Evolutionary conservation across 2,888 invertebrate species (phyloP).

Genomic region (Eupithecia vulgata): DNA sequence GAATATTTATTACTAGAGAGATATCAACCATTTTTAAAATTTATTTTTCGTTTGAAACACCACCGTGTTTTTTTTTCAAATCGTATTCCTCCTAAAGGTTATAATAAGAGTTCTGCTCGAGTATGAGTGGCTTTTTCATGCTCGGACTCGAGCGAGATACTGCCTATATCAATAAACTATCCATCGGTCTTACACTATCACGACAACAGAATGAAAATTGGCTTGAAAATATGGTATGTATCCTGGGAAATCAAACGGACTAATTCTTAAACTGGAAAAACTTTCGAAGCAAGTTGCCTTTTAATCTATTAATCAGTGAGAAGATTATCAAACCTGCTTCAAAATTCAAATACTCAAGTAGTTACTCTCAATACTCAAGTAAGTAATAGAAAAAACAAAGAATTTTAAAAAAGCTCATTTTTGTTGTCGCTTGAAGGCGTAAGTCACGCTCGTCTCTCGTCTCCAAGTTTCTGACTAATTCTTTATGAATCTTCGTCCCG

Average conservation of each 20-base stretch:
- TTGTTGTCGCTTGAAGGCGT: slow-evolving; percentile 19
- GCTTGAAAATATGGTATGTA: not conserved
- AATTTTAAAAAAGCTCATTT: not conserved
- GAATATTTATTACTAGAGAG: slow-evolving; percentile 2
- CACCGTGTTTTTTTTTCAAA: not conserved
- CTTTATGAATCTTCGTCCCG: slow-evolving; percentile 39
- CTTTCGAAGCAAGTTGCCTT: too few relatives aligned
- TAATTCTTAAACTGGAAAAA: too few relatives aligned
- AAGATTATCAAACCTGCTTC: not conserved
- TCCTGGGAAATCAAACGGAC: not conserved
- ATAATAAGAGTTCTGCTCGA: not conserved
- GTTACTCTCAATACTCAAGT: too few relatives aligned
- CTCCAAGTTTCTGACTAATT: slow-evolving; percentile 38
- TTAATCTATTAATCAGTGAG: too few relatives aligned
- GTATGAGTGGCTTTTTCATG: not conserved
- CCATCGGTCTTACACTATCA: not conserved
- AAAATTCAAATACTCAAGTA: slow-evolving; percentile 1
- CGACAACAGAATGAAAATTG: not conserved
- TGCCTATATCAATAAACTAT: not conserved
- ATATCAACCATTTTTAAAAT: not conserved
- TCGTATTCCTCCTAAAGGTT: not conserved
- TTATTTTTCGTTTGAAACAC: not conserved
- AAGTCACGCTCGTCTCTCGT: slow-evolving; percentile 24
- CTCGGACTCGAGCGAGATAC: not conserved
- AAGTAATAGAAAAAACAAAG: not conserved